phyloP scores from a whole-genome alignment of 2,888 invertebrate genomes.

The Iphiclides podalirius region DNA sequence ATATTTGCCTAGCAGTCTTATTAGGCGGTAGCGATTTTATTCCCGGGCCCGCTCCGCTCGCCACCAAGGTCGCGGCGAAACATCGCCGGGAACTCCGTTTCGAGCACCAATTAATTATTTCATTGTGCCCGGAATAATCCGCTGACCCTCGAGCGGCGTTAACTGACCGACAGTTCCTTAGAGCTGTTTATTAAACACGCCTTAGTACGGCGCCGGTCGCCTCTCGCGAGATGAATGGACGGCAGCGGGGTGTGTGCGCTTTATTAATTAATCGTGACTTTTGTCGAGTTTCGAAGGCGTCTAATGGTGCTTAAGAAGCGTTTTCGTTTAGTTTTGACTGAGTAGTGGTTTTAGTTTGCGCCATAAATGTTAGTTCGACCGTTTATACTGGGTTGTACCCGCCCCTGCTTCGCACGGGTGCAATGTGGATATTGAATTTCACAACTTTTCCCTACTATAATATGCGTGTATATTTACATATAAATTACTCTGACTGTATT shows the following conservation, averaged over 20 bases:
- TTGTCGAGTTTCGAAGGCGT: no score
- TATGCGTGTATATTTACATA: no score
- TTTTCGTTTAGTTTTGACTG: no score
- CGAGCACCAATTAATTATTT: conserved; percentile 77
- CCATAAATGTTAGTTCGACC: neutral
- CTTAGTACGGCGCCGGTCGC: conserved; percentile 52
- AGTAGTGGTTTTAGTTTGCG: neutral
- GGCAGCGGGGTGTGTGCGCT: neutral
- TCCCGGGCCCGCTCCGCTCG: conserved; percentile 6
- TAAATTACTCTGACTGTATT: no score
- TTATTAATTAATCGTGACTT: neutral
- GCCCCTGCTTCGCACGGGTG: no score
- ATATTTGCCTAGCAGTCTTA: no score
- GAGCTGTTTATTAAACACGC: conserved; percentile 69
- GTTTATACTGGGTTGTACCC: no score
- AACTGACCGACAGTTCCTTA: conserved; percentile 74
- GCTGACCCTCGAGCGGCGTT: conserved; percentile 63
- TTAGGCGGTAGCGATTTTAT: no score
- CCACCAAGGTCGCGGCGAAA: conserved; percentile 34
- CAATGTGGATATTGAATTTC: no score
- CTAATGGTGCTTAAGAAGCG: no score
- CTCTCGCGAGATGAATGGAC: conserved; percentile 19
- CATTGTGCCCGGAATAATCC: conserved; percentile 66
- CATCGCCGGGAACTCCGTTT: conserved; percentile 58
- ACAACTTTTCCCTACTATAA: no score